Base-by-base conservation (phyloP, 2,888 invertebrate species). In the Zootermopsis nevadensis region DNA sequence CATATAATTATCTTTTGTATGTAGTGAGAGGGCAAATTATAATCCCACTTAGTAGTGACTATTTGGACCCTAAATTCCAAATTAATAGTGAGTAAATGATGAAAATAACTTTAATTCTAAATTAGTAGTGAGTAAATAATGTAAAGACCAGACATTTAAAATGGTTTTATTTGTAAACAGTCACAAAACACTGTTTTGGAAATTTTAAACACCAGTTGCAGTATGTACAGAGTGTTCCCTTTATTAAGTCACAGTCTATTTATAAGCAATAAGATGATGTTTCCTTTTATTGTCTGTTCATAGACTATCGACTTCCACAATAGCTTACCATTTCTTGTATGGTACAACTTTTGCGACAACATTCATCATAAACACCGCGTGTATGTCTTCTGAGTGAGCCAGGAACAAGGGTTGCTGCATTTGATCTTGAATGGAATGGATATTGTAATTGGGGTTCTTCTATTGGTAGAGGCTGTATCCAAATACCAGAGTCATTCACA, bases 291-390 rank as follows among this genome's bases (percentile, higher is more conserved):
- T 19, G 6, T 30, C n/a, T 12, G 12, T 69, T 10, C 31, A 22
- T 22, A 38, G 12, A 60, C 38, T 79, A 79, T 66, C 79, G 38
- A 38, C 38, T 66, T 31, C 79, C 89, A 85, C 91, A 91, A 83
- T 91, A 91, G 85, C 87, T 88, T 53, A 84, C 84, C 82, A 91
- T 84, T 86, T 90, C 90, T 30, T 86, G 85, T 35, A 88, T 85
- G 33, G 88, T 86, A 86, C 91, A 91, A 1, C 89, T 83, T 84
- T 90, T 90, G 53, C 86, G 84, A 86, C 91, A 91, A 86, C 91
- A 91, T 84, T 91, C 91, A 85, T 91, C 90, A 84, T 89, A 87
- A 79, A 90, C 88, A n/a, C 90, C 91, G 42, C 87, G 83, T 42
- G 86, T 83, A 86, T 81, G 87, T 69, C 86, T 82, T 42, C 86